Conservation (phyloP, 2,113 vertebrate genomes). For the Reinhardtius hippoglossoides region DNA sequence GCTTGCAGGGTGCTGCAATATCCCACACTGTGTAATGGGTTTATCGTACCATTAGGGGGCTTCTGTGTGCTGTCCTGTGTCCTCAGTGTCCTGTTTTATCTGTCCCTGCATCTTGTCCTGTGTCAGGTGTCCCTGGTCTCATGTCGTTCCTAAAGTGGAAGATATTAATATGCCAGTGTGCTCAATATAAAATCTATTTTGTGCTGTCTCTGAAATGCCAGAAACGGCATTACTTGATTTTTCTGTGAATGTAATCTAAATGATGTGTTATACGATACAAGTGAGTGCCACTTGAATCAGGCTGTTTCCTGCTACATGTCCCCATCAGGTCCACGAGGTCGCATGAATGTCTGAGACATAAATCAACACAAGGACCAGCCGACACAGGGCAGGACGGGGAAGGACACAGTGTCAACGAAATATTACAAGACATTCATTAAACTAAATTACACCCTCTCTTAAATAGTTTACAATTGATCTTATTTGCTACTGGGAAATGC, state of each 20-base stretch:
- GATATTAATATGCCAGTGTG: not conserved
- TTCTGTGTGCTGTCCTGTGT: conserved; percentile 21
- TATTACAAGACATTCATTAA: conserved; percentile 36
- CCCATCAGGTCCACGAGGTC: conserved; percentile 16
- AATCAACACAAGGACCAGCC: conserved; percentile 10
- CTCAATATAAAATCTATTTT: not conserved
- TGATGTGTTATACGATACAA: not conserved
- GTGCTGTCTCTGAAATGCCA: not conserved
- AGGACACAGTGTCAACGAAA: conserved; percentile 35
- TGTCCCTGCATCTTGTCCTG: not conserved
- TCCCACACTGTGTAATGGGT: conserved; percentile 26
- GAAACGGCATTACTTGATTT: not conserved
- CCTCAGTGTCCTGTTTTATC: not conserved
- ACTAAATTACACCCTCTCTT: conserved; percentile 22
- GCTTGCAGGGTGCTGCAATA: not conserved
- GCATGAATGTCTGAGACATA: conserved; percentile 16
- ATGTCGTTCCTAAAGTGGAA: not conserved
- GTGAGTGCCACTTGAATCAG: not conserved
- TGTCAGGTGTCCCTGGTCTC: not conserved
- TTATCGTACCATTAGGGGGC: conserved; percentile 52
- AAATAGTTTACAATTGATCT: no score
- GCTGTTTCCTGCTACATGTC: not conserved
- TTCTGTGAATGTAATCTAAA: not conserved
- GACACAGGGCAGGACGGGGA: conserved; percentile 18
- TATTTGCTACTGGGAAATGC: no score